Conservation (phyloP, 2,113 vertebrate species). For the Scalopus aquaticus region DNA sequence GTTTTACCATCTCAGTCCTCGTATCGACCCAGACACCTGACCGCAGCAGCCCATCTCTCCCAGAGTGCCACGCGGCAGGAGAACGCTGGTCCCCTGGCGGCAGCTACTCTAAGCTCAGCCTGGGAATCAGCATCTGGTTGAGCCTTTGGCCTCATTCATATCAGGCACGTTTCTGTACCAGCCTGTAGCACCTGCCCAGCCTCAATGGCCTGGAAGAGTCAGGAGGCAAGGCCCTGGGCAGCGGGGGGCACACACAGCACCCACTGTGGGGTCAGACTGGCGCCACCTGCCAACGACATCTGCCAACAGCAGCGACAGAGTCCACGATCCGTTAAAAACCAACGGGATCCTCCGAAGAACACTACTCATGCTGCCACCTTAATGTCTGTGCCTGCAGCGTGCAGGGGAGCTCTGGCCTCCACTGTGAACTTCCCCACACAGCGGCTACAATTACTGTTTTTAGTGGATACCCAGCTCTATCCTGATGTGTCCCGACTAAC, state of each 20-base stretch:
- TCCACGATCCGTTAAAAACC: neutral
- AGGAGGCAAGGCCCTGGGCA: neutral
- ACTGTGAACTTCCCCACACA: rapidly evolving
- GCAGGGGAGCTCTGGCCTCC: neutral
- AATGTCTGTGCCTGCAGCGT: neutral
- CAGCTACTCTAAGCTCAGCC: neutral
- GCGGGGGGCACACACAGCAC: neutral
- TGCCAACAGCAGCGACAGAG: neutral
- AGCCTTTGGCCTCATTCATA: neutral
- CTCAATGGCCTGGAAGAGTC: rapidly evolving
- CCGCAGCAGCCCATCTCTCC: rapidly evolving
- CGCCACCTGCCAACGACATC: neutral
- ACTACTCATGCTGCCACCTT: too few relatives aligned
- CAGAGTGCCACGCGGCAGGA: too few relatives aligned
- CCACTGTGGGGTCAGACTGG: rapidly evolving
- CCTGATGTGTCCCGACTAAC: neutral
- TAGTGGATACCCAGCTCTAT: neutral
- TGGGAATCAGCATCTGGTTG: rapidly evolving
- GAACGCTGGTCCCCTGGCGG: neutral
- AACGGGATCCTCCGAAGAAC: neutral
- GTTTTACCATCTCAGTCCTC: too few relatives aligned
- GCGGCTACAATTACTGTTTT: rapidly evolving
- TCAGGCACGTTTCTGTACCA: neutral
- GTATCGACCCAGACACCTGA: neutral
- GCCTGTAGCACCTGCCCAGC: neutral